These are phyloP conservation scores for Leptinotarsa tumamoca DNA, from an alignment of 2,888 invertebrate genomes.

Conservation along the genomic window DNA sequence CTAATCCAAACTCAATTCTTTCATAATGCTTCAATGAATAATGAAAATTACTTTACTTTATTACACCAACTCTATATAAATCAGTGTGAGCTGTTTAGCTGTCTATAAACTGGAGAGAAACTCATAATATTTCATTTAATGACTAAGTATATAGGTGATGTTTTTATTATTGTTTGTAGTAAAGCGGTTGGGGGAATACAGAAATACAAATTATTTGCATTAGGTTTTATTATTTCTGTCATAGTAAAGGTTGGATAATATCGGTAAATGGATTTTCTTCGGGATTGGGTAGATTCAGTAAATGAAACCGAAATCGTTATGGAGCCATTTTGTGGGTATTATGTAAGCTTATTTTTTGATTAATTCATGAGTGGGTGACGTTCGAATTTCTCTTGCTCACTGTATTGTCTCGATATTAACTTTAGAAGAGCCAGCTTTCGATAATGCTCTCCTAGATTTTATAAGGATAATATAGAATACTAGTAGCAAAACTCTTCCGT, in stretches of 20 bases:
- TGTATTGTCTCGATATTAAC: too few relatives aligned
- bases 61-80: constrained; percentile 7
- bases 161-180: constrained; percentile 24
- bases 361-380: background rate
- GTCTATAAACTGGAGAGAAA: background rate
- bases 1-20: background rate
- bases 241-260: background rate
- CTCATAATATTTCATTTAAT: constrained; percentile 10
- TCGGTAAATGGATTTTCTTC: background rate
- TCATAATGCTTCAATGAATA: background rate
- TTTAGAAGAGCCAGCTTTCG: too few relatives aligned
- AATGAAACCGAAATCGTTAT: background rate
- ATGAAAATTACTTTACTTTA: constrained; percentile 3
- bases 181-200: constrained; percentile 26
- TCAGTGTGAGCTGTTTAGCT: constrained; percentile 10
- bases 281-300: background rate
- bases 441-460: too few relatives aligned
- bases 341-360: background rate
- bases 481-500: too few relatives aligned
- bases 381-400: background rate
- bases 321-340: background rate
- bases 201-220: constrained; percentile 31
- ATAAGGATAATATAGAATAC: too few relatives aligned
- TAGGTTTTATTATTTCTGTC: constrained; percentile 18
- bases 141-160: constrained; percentile 5